phyloP scores from a whole-genome alignment of 2,113 vertebrate genomes.

The Pedetes capensis region DNA sequence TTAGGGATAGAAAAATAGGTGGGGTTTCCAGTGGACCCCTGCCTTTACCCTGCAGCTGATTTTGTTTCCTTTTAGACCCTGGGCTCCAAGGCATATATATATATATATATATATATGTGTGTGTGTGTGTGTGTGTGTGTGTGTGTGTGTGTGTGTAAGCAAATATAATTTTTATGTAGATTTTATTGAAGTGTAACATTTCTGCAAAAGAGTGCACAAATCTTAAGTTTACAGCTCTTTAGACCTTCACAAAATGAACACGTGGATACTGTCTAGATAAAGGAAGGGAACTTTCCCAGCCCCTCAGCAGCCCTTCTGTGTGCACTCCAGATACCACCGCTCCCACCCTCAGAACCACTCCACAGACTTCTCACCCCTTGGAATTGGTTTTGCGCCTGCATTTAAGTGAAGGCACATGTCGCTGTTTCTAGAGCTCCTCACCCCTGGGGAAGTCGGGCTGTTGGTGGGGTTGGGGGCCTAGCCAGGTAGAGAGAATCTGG shows the following conservation, averaged over 20 bases:
- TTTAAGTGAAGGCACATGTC: neutral
- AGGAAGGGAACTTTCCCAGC: neutral
- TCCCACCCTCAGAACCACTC: neutral
- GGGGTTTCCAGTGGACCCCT: neutral
- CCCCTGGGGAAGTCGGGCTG: neutral
- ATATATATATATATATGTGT: no score
- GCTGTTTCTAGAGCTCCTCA: neutral
- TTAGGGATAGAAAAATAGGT: neutral
- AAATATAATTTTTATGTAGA: neutral
- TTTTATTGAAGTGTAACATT: constrained; percentile 44
- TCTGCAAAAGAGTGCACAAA: neutral
- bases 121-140: neutral
- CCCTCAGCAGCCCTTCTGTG: neutral
- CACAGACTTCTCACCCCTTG: neutral
- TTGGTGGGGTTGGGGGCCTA: neutral
- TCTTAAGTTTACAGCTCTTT: neutral
- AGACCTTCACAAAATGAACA: neutral
- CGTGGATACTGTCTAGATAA: neutral
- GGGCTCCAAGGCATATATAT: neutral
- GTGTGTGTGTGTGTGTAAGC: neutral
- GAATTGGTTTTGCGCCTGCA: neutral
- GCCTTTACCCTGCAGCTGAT: neutral
- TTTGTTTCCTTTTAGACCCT: neutral
- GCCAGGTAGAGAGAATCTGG: neutral
- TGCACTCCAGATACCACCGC: neutral